Percentiles rank a stretch among this genome's conserved stretches.
Evolutionary conservation across 1,140 invertebrate species (phyloP).

Genomic region (Asobara japonica): DNA sequence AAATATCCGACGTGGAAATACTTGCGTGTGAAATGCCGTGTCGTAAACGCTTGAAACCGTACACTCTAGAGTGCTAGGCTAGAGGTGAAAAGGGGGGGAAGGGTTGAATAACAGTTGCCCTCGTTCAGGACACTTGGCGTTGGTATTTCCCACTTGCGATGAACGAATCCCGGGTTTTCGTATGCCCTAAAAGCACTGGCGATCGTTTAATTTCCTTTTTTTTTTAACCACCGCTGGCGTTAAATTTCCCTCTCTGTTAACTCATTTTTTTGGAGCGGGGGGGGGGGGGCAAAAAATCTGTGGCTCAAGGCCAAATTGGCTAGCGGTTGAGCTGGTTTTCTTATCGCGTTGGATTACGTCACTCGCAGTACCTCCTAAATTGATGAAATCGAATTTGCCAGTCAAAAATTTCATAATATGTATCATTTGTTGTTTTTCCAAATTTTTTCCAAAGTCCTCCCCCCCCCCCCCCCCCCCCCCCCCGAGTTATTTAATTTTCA

Average conservation of each 20-base stretch:
- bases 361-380: neutral
- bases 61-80: neutral
- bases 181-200: neutral
- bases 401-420: too few species aligned
- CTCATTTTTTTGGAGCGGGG: too few species aligned
- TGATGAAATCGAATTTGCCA: too few species aligned
- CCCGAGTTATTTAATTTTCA: too few species aligned
- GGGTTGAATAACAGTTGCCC: constrained; percentile 12
- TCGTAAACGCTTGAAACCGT: neutral
- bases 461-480: too few species aligned
- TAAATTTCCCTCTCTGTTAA: neutral
- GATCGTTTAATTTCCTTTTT: neutral
- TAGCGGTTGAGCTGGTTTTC: neutral
- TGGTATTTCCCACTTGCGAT: constrained; percentile 9
- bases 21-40: constrained; percentile 7
- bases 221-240: neutral
- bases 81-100: neutral
- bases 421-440: too few species aligned
- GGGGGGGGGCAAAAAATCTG: neutral
- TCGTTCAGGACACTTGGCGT: constrained; percentile 24
- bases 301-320: constrained; percentile 11
- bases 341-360: neutral
- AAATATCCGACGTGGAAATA: constrained; percentile 10
- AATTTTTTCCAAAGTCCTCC: too few species aligned
- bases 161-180: neutral